These are phyloP conservation scores for Phania funesta DNA, from an alignment of 2,888 invertebrate species.

Conservation along the genomic window DNA sequence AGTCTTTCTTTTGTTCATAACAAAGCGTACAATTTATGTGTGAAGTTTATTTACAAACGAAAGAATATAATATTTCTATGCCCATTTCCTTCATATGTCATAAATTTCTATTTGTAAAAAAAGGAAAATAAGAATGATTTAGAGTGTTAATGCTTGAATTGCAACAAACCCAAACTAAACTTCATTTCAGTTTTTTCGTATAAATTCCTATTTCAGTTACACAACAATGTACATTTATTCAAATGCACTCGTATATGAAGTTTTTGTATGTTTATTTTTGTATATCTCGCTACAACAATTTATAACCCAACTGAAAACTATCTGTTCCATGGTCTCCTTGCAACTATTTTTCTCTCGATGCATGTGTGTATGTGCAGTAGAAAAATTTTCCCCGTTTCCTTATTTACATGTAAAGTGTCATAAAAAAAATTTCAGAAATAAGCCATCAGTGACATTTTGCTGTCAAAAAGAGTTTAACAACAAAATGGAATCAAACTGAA, in stretches of 20 bases:
- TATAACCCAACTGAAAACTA: conserved; percentile 31
- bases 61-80: background rate
- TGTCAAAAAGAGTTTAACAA: conserved; percentile 59
- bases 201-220: conserved; percentile 1
- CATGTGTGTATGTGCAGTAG: background rate
- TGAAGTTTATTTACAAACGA: conserved; percentile 9
- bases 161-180: conserved; percentile 47
- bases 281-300: conserved; percentile 19
- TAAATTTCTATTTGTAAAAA: conserved; percentile 34
- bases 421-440: conserved; percentile 61
- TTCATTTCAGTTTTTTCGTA: conserved; percentile 34
- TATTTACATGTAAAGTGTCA: conserved; percentile 58
- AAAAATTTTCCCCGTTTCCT: background rate
- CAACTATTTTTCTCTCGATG: background rate
- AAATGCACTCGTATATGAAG: background rate
- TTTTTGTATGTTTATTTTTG: background rate
- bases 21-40: conserved; percentile 26
- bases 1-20: conserved; percentile 32
- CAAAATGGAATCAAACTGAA: conserved; percentile 6
- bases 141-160: conserved; percentile 55
- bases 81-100: conserved; percentile 43
- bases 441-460: conserved; percentile 60
- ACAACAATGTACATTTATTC: conserved; percentile 5
- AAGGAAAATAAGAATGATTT: conserved; percentile 36
- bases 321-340: conserved; percentile 9